Conservation (phyloP, 2,888 invertebrate genomes). For the Neoitamus cyanurus region DNA sequence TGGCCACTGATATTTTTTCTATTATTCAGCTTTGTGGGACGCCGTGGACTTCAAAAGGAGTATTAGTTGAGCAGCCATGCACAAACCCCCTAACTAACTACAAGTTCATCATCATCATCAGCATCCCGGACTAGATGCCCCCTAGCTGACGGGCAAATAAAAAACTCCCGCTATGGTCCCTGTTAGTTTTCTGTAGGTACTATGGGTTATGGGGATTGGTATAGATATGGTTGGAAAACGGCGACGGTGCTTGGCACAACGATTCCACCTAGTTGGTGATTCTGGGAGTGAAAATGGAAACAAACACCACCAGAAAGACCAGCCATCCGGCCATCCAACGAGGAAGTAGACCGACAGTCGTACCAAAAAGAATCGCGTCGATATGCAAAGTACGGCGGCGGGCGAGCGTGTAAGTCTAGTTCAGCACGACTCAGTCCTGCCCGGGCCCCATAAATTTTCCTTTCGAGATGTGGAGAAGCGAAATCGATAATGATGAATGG, state of each 20-base stretch:
- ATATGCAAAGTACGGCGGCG: slow-evolving; percentile 20
- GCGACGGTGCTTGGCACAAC: neutral
- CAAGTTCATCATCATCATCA: slow-evolving; percentile 31
- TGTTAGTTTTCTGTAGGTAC: neutral
- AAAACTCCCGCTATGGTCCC: neutral
- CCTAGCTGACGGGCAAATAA: neutral
- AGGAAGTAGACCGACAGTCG: neutral
- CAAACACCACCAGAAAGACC: slow-evolving; percentile 11
- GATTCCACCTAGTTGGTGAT: neutral
- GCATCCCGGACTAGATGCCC: slow-evolving; percentile 18
- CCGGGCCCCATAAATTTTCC: slow-evolving; percentile 8
- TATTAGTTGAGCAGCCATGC: slow-evolving; percentile 29
- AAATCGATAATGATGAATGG: slow-evolving; percentile 43
- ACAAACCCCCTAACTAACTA: slow-evolving; percentile 34
- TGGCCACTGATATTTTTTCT: slow-evolving; percentile 9
- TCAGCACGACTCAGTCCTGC: slow-evolving; percentile 8
- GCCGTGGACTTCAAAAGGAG: slow-evolving; percentile 10
- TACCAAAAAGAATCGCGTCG: slow-evolving; percentile 3
- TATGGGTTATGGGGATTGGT: neutral
- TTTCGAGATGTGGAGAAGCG: slow-evolving; percentile 1
- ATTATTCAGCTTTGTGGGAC: neutral
- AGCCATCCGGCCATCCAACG: neutral
- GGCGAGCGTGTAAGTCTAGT: neutral
- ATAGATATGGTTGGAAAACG: neutral
- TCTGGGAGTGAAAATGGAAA: slow-evolving; percentile 21